Evolutionary conservation across 2,113 vertebrate genomes (phyloP).

Genomic region (Carlito syrichta): DNA sequence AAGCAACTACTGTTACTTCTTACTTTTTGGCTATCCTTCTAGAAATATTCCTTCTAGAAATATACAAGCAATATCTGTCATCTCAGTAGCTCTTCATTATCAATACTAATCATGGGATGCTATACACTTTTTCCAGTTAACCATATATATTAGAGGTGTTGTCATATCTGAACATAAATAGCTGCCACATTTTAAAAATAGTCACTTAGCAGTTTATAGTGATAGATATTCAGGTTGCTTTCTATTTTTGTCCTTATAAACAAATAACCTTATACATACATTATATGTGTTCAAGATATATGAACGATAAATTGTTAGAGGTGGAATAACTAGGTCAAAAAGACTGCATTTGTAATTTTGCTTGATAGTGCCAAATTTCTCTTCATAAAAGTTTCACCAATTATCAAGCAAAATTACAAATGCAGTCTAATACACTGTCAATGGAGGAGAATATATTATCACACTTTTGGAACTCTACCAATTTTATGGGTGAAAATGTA

Average conservation of each 20-base stretch:
- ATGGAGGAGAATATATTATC: not conserved
- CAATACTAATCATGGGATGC: not conserved
- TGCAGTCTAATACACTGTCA: not conserved
- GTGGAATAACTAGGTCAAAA: not conserved
- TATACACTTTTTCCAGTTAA: not conserved
- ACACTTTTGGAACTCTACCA: not conserved
- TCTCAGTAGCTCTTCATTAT: not conserved
- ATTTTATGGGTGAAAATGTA: not conserved
- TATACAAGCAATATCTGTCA: not conserved
- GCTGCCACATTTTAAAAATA: not conserved
- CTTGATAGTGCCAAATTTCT: not conserved
- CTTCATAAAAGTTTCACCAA: not conserved
- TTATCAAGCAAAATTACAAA: no score
- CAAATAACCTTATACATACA: not conserved
- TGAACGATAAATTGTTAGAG: not conserved
- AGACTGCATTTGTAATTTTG: not conserved
- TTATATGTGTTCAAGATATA: not conserved
- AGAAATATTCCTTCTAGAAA: not conserved
- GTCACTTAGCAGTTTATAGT: not conserved
- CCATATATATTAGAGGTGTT: not conserved
- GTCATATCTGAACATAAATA: not conserved
- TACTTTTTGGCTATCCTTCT: not conserved
- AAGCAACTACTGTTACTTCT: not conserved
- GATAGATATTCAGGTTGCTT: not conserved
- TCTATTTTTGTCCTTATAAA: not conserved